Conservation (phyloP, 2,113 vertebrate genomes). For the Hippoglossus stenolepis region DNA sequence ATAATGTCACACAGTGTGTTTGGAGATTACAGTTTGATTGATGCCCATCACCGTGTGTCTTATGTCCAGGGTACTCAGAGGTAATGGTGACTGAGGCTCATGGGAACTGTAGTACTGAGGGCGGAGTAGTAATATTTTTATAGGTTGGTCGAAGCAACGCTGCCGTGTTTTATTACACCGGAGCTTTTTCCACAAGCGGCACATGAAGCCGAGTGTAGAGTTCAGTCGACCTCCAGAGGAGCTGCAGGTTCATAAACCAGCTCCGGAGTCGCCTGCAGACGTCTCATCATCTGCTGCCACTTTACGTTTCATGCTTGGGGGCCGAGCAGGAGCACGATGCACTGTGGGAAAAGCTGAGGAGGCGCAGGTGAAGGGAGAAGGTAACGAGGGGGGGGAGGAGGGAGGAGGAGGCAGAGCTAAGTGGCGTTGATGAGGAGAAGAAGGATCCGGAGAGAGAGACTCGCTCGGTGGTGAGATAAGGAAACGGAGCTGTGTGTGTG, state of each 20-base stretch:
- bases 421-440: conserved; percentile 27
- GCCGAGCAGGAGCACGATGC: neutral
- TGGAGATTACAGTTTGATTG: too few species aligned
- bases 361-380: neutral
- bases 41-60: too few species aligned
- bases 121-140: neutral
- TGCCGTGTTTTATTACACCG: neutral
- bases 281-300: neutral
- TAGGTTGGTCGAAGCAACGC: too few species aligned
- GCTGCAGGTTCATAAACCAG: neutral
- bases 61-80: too few species aligned
- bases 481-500: neutral
- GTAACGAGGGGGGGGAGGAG: neutral
- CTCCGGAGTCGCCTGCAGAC: too few species aligned
- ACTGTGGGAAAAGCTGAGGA: neutral
- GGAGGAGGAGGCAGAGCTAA: conserved; percentile 19
- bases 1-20: too few species aligned
- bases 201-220: neutral
- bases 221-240: neutral
- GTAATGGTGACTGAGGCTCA: neutral
- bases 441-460: conserved; percentile 19
- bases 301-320: neutral
- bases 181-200: neutral
- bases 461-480: neutral
- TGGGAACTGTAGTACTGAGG: neutral